Evolutionary conservation across 1,140 invertebrate species (phyloP).

Genomic region (Temnothorax curvispinosus): DNA sequence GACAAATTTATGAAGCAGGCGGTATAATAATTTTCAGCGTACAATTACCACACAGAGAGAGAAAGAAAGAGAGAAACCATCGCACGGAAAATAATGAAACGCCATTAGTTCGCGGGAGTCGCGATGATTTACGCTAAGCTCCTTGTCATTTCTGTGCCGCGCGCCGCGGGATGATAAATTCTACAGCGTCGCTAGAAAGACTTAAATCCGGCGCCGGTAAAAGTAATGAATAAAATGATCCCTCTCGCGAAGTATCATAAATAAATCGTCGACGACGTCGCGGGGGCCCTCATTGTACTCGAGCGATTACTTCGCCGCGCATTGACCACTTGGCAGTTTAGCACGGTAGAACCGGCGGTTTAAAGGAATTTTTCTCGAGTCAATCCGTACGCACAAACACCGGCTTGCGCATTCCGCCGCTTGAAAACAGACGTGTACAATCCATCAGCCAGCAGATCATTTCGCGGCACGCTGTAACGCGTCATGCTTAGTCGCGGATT

Average conservation of each 20-base stretch:
- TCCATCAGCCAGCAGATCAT: conserved; percentile 30
- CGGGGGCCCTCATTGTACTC: conserved; percentile 26
- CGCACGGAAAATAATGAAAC: conserved; percentile 1
- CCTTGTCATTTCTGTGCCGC: conserved; percentile 30
- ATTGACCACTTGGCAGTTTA: conserved; percentile 41
- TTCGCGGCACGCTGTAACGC: conserved; percentile 25
- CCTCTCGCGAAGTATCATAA: conserved; percentile 34
- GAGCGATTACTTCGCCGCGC: conserved; percentile 11
- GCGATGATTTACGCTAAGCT: conserved; percentile 46
- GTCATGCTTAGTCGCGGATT: conserved; percentile 49
- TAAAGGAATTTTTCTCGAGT: conserved; percentile 21
- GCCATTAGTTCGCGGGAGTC: conserved; percentile 14
- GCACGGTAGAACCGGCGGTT: conserved; percentile 6
- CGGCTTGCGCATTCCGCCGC: background rate
- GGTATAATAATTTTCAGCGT: background rate
- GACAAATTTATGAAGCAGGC: background rate
- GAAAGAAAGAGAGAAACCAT: background rate
- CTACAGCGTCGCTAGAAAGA: background rate
- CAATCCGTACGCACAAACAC: background rate
- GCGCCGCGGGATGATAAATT: conserved; percentile 61
- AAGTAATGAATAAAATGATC: conserved; percentile 64
- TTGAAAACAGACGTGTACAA: conserved; percentile 33
- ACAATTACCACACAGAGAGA: background rate
- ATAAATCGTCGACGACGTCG: conserved; percentile 62
- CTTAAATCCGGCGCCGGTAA: conserved; percentile 48